A percentile compares a stretch with the other conserved stretches of the same genome.
Evolutionary conservation across 2,888 invertebrate genomes (phyloP).

Genomic region (Oscheius sp.): DNA sequence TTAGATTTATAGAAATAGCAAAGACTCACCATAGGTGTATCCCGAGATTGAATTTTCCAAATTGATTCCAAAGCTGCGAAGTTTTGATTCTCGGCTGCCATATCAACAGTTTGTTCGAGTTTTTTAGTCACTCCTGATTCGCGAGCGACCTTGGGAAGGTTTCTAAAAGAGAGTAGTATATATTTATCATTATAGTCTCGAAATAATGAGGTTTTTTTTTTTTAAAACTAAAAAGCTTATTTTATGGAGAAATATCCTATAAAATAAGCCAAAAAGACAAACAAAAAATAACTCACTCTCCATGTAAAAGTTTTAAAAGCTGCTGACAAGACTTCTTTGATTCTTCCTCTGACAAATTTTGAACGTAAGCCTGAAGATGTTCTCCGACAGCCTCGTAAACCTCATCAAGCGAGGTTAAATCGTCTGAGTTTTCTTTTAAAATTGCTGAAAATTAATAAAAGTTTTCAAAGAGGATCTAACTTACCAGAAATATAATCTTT

Average conservation of each 20-base stretch:
- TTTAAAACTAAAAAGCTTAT: too few relatives aligned
- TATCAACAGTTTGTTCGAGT: slow-evolving; percentile 67
- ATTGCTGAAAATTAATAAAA: slow-evolving; percentile 42
- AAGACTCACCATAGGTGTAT: slow-evolving; percentile 56
- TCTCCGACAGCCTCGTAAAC: slow-evolving; percentile 67
- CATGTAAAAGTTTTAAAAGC: slow-evolving; percentile 60
- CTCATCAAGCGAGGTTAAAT: slow-evolving; percentile 61
- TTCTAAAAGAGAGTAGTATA: slow-evolving; percentile 27
- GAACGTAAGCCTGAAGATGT: slow-evolving; percentile 52
- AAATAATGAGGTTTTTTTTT: too few relatives aligned
- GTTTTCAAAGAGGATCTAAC: neutral
- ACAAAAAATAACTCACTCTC: slow-evolving; percentile 56
- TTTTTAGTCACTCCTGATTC: slow-evolving; percentile 56
- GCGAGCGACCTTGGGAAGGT: slow-evolving; percentile 46
- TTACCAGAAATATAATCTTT: slow-evolving; percentile 57
- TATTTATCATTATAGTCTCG: neutral
- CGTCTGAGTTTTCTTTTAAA: slow-evolving; percentile 62
- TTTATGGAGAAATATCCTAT: too few relatives aligned
- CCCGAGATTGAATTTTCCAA: slow-evolving; percentile 66
- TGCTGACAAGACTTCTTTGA: slow-evolving; percentile 56
- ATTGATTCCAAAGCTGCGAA: slow-evolving; percentile 61
- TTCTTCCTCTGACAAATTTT: slow-evolving; percentile 46
- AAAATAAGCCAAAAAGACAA: too few relatives aligned
- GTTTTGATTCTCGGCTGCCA: slow-evolving; percentile 61
- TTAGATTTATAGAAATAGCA: neutral